Conservation (phyloP, 2,113 vertebrate species). For the Phaetusa simplex region DNA sequence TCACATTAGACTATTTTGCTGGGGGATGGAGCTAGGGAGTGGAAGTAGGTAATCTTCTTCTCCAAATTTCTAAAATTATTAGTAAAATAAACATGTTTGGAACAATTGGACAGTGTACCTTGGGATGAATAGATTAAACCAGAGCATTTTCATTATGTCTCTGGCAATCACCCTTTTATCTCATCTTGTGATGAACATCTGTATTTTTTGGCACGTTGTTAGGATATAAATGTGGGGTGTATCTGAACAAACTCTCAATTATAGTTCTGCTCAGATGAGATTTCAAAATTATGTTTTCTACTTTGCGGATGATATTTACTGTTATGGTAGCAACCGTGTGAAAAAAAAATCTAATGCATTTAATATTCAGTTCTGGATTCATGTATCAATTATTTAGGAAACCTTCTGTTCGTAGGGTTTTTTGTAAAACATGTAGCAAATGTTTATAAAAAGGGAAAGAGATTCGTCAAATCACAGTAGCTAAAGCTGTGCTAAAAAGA, state of each 20-base stretch:
- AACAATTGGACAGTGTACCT: constrained; percentile 26
- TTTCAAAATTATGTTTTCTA: constrained; percentile 26
- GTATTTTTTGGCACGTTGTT: constrained; percentile 17
- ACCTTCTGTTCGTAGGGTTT: constrained; percentile 34
- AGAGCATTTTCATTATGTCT: constrained; percentile 21
- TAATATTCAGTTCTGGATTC: constrained; percentile 37
- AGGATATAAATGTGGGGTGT: not conserved
- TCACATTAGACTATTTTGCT: not conserved
- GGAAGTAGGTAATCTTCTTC: not conserved
- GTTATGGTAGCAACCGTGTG: not conserved
- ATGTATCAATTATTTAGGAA: constrained; percentile 55
- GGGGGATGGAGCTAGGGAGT: not conserved
- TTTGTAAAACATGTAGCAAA: constrained; percentile 27
- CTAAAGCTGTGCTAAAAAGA: constrained; percentile 22
- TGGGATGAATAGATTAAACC: constrained; percentile 21
- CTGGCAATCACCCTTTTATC: constrained; percentile 1
- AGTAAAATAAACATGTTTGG: not conserved
- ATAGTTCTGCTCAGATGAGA: constrained; percentile 39
- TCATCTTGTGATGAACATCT: constrained; percentile 22
- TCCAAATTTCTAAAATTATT: not conserved
- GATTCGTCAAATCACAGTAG: not conserved
- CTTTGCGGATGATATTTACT: not conserved
- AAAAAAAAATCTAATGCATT: not conserved
- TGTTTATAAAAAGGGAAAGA: constrained; percentile 49
- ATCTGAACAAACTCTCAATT: constrained; percentile 34